Evolutionary conservation across 2,113 vertebrate species (phyloP).

Genomic region (Centropus bengalensis): DNA sequence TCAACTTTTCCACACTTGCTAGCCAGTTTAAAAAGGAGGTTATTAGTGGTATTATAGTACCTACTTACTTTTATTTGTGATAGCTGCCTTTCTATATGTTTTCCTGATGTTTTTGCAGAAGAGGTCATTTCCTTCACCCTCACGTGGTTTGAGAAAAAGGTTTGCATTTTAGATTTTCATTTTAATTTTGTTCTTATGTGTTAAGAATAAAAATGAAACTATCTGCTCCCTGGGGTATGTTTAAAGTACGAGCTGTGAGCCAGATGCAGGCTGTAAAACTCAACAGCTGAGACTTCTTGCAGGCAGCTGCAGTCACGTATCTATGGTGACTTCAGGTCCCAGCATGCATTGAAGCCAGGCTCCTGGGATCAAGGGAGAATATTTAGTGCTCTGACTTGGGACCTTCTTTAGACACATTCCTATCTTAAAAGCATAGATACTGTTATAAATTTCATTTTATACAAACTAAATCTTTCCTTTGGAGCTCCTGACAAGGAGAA

Average conservation of each 20-base stretch:
- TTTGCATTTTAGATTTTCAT: neutral
- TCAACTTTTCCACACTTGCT: neutral
- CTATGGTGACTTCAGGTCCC: neutral
- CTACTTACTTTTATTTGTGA: neutral
- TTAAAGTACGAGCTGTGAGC: slow-evolving; percentile 17
- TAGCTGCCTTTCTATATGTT: neutral
- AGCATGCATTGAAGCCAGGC: neutral
- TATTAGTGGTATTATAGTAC: neutral
- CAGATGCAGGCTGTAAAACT: slow-evolving; percentile 42
- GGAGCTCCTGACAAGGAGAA: neutral
- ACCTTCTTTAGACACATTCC: neutral
- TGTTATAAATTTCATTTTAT: neutral
- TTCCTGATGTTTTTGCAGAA: neutral
- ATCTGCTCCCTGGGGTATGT: neutral
- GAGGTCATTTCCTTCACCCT: neutral
- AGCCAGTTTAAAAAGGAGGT: neutral
- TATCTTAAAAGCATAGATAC: neutral
- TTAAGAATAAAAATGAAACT: slow-evolving; percentile 1
- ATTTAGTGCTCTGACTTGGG: neutral
- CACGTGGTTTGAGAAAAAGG: neutral
- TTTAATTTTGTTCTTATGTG: slow-evolving; percentile 16
- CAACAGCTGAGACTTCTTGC: neutral
- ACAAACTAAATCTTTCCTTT: neutral
- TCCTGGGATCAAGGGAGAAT: neutral
- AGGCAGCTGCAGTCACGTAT: slow-evolving; percentile 9